phyloP scores from a whole-genome alignment of 2,797 vertebrate genomes.

The Sebastes trivittatus region DNA sequence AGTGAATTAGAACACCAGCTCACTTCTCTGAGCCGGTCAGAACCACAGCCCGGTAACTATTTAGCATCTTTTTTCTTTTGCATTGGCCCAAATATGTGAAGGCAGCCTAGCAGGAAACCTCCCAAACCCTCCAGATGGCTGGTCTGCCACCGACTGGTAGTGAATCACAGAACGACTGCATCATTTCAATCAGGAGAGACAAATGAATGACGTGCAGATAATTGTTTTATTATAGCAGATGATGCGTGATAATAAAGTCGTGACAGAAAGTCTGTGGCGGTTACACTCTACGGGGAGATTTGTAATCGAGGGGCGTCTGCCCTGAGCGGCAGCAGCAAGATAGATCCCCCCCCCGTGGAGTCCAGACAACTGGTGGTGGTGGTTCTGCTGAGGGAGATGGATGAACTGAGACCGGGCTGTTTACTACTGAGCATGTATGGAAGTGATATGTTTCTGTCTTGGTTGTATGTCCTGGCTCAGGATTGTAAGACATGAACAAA shows the following conservation, averaged over 20 bases:
- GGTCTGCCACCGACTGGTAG: constrained; percentile 18
- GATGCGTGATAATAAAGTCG: neutral
- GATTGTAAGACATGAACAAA: too few relatives aligned
- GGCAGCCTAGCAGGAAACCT: neutral
- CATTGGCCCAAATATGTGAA: neutral
- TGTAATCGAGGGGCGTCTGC: neutral
- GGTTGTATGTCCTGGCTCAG: too few relatives aligned
- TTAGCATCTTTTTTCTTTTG: neutral
- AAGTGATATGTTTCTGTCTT: too few relatives aligned
- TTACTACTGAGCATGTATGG: too few relatives aligned
- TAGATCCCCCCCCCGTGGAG: neutral
- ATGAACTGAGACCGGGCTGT: too few relatives aligned
- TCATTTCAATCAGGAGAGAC: neutral
- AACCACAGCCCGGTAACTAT: neutral
- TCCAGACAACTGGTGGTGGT: neutral
- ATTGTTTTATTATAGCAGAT: neutral
- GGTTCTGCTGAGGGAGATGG: too few relatives aligned
- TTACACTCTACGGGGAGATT: neutral
- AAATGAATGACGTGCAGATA: neutral
- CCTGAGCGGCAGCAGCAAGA: neutral
- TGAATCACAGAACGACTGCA: constrained; percentile 8
- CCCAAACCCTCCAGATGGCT: constrained; percentile 35
- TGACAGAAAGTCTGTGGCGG: neutral
- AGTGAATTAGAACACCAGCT: neutral
- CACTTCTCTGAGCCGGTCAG: neutral